These are phyloP conservation scores for Drosophila subquinaria DNA, from an alignment of 2,888 invertebrate genomes.

Conservation along the genomic window DNA sequence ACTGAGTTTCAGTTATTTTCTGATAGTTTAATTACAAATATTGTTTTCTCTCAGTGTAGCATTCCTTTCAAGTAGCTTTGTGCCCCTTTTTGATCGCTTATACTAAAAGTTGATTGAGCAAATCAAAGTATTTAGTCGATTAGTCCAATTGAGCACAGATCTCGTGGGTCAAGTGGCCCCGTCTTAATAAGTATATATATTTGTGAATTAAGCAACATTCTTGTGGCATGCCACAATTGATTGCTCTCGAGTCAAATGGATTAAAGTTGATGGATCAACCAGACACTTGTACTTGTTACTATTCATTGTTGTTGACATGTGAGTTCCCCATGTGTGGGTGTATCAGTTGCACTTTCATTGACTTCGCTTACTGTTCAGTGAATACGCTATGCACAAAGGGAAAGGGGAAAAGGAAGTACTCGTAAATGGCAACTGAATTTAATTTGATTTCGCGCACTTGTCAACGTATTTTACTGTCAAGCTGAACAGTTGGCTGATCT, in stretches of 20 bases:
- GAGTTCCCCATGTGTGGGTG: constrained; percentile 1
- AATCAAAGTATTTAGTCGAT: constrained; percentile 35
- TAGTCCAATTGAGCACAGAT: constrained; percentile 33
- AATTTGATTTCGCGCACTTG: constrained; percentile 56
- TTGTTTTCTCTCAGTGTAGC: not conserved
- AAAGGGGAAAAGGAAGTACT: constrained; percentile 5
- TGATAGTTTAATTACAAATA: not conserved
- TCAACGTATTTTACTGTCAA: constrained; percentile 68
- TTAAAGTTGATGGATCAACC: constrained; percentile 47
- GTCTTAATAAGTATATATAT: constrained; percentile 1
- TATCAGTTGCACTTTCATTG: constrained; percentile 58
- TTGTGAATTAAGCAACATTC: constrained; percentile 32
- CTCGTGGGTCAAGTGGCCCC: constrained; percentile 30
- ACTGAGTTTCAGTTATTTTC: too few species aligned
- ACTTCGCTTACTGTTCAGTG: constrained; percentile 38
- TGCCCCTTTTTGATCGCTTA: not conserved
- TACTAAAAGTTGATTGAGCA: constrained; percentile 11
- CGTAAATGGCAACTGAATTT: constrained; percentile 30
- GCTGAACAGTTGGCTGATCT: constrained; percentile 31
- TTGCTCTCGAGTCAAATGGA: constrained; percentile 46
- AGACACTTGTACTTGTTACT: constrained; percentile 43
- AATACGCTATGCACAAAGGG: not conserved
- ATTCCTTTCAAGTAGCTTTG: not conserved
- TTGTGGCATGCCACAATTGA: constrained; percentile 26
- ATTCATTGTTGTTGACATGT: constrained; percentile 37